Evolutionary conservation across 1,140 invertebrate species (phyloP).

Genomic region (Monochamus saltuarius): DNA sequence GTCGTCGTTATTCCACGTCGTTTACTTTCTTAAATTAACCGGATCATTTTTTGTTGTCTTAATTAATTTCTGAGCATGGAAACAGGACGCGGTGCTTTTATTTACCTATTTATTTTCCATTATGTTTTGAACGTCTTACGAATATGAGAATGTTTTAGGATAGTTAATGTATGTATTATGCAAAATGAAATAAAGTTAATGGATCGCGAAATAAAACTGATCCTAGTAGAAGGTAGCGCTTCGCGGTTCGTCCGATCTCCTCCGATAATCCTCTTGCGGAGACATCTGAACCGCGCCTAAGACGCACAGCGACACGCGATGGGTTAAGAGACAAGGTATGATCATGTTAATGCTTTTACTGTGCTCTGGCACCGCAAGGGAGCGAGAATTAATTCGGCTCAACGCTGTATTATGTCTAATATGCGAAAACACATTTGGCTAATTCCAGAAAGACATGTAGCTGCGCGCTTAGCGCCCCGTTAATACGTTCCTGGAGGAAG

Average conservation of each 20-base stretch:
- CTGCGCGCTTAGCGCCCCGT: neutral
- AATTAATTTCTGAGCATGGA: no score
- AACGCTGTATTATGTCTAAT: slow-evolving; percentile 48
- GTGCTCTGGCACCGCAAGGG: slow-evolving; percentile 47
- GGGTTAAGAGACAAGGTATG: slow-evolving; percentile 51
- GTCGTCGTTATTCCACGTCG: no score
- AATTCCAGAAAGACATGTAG: slow-evolving; percentile 49
- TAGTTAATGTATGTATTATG: no score
- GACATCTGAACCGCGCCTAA: slow-evolving; percentile 43
- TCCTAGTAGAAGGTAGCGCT: neutral
- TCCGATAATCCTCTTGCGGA: slow-evolving; percentile 49
- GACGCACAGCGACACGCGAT: slow-evolving; percentile 39
- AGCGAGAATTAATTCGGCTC: slow-evolving; percentile 49
- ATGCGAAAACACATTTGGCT: slow-evolving; percentile 53
- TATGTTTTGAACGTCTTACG: no score
- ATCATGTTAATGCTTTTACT: slow-evolving; percentile 51
- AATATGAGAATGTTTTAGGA: no score
- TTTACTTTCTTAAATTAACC: no score
- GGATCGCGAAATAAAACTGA: slow-evolving; percentile 16
- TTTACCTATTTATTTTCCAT: no score
- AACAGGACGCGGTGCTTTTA: no score
- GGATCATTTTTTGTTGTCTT: no score
- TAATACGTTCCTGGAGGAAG: no score
- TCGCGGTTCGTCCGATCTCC: neutral
- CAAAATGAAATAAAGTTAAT: slow-evolving; percentile 18